These are phyloP conservation scores for Drosophila austrosaltans DNA, from an alignment of 2,888 invertebrate genomes.

Conservation along the genomic window DNA sequence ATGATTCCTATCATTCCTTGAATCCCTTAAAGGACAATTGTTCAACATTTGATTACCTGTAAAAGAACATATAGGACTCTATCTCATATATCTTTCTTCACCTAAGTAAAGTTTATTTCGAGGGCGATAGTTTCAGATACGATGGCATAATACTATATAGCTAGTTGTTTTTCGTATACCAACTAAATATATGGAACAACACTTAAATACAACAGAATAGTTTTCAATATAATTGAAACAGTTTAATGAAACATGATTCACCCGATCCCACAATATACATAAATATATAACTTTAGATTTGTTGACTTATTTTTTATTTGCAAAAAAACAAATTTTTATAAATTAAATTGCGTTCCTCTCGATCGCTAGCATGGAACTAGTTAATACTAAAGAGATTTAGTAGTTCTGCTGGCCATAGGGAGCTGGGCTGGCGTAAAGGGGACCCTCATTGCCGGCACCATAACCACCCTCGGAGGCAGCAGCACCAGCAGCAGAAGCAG, in stretches of 20 bases:
- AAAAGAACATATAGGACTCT: no score
- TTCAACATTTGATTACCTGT: no score
- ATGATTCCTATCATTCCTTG: no score
- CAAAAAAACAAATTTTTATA: constrained; percentile 56
- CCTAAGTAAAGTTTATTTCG: no score
- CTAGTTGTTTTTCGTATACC: no score
- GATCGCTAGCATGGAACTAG: not conserved
- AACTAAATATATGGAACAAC: no score
- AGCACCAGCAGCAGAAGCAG: constrained; percentile 41
- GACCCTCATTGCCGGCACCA: constrained; percentile 52
- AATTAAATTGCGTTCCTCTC: constrained; percentile 43
- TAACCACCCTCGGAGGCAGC: constrained; percentile 59
- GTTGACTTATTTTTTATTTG: constrained; percentile 57
- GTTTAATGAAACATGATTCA: not conserved
- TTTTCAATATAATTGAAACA: no score
- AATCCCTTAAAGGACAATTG: no score
- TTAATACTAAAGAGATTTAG: constrained; percentile 35
- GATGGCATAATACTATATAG: no score
- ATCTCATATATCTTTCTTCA: no score
- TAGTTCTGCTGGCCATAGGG: constrained; percentile 65
- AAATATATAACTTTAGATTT: constrained; percentile 31
- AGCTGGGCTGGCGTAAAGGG: constrained; percentile 64
- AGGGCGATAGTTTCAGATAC: no score
- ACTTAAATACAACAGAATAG: no score
- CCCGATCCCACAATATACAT: not conserved